Conservation (phyloP, 2,888 invertebrate genomes). For the Penaeus monodon region DNA sequence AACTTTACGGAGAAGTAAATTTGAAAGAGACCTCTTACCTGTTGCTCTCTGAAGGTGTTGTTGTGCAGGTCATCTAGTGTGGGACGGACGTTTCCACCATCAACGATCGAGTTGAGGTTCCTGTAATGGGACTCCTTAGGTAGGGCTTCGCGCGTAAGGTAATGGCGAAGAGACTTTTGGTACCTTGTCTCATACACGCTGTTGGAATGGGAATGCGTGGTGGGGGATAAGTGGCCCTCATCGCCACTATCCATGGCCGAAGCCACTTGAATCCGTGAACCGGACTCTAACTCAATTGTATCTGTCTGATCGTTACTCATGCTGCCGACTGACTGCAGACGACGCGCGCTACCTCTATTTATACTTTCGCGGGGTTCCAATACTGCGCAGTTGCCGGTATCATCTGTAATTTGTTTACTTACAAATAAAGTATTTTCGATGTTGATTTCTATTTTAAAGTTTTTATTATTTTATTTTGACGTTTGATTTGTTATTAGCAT, state of each 20-base stretch:
- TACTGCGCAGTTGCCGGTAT: background rate
- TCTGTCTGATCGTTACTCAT: constrained; percentile 37
- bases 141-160: constrained; percentile 69
- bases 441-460: background rate
- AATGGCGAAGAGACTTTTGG: constrained; percentile 67
- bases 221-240: constrained; percentile 36
- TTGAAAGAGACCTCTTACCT: constrained; percentile 13
- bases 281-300: constrained; percentile 37
- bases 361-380: constrained; percentile 26
- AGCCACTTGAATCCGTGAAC: constrained; percentile 31
- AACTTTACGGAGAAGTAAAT: background rate
- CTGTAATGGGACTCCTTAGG: constrained; percentile 70
- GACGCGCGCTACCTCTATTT: constrained; percentile 15
- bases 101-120: constrained; percentile 67
- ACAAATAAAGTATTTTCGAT: background rate
- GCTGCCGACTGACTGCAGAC: constrained; percentile 34
- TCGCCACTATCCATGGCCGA: constrained; percentile 26
- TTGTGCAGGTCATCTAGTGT: constrained; percentile 66
- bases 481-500: no score
- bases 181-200: constrained; percentile 65
- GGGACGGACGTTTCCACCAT: constrained; percentile 56
- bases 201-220: constrained; percentile 43
- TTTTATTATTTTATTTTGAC: no score
- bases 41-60: constrained; percentile 43
- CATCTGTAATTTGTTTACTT: background rate